Evolutionary conservation across 2,113 vertebrate species (phyloP).

Genomic region (Sisor rabdophorus): DNA sequence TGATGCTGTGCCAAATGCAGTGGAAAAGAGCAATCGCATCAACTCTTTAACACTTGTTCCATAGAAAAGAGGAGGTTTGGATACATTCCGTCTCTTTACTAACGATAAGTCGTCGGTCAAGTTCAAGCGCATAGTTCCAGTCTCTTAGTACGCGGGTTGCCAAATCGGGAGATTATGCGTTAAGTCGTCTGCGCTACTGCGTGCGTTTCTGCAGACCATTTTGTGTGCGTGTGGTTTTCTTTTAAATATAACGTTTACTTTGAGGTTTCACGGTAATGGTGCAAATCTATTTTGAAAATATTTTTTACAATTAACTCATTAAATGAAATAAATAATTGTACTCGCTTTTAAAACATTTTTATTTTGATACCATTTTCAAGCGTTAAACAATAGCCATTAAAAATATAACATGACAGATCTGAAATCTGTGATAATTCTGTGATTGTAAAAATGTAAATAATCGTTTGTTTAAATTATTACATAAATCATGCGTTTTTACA

Average conservation of each 20-base stretch:
- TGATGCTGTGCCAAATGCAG: slow-evolving; percentile 69
- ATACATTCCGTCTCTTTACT: slow-evolving; percentile 64
- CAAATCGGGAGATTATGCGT: background rate
- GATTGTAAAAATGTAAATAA: background rate
- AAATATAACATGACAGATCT: background rate
- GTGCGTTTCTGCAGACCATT: no score
- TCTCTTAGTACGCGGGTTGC: slow-evolving; percentile 11
- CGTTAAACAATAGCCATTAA: no score
- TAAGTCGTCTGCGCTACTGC: background rate
- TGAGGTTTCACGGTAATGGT: no score
- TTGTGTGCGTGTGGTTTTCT: background rate
- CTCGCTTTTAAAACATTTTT: no score
- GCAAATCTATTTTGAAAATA: no score
- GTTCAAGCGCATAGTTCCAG: slow-evolving; percentile 67
- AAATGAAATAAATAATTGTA: no score
- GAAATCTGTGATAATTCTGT: background rate
- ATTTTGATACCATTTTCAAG: no score
- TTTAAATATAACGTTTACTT: no score
- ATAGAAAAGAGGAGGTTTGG: slow-evolving; percentile 60
- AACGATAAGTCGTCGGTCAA: slow-evolving; percentile 69
- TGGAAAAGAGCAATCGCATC: slow-evolving; percentile 72
- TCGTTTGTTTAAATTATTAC: background rate
- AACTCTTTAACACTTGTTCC: slow-evolving; percentile 60
- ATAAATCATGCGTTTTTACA: background rate
- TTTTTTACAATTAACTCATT: no score